Evolutionary conservation across 1,140 invertebrate genomes (phyloP).

Genomic region (Drosophila kepulauana): DNA sequence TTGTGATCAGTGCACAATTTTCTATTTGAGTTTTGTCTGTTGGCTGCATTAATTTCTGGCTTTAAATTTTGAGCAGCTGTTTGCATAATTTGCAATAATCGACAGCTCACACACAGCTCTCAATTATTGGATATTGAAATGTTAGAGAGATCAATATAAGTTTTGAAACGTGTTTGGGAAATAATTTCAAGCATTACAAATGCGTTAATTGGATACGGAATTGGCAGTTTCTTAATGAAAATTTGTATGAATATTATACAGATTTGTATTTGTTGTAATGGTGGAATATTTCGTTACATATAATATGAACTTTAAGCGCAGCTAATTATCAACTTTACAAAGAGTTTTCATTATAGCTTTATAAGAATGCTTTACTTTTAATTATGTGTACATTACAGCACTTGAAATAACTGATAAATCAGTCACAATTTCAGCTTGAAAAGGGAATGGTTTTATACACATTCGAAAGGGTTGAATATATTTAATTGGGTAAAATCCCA

Average conservation of each 20-base stretch:
- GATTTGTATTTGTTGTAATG: no score
- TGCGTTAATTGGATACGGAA: slow-evolving; percentile 20
- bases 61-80: slow-evolving; percentile 38
- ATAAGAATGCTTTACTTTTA: slow-evolving; percentile 7
- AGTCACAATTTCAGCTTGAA: background rate
- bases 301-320: background rate
- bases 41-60: slow-evolving; percentile 45
- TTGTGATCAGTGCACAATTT: slow-evolving; percentile 16
- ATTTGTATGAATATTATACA: background rate
- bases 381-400: slow-evolving; percentile 14
- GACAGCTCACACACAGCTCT: slow-evolving; percentile 6
- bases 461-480: background rate
- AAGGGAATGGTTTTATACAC: background rate
- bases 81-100: slow-evolving; percentile 37
- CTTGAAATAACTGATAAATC: background rate
- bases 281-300: background rate
- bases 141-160: slow-evolving; percentile 3
- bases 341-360: background rate
- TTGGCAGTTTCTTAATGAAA: background rate
- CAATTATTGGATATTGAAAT: slow-evolving; percentile 26
- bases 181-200: slow-evolving; percentile 20
- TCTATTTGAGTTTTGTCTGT: slow-evolving; percentile 3
- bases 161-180: slow-evolving; percentile 28
- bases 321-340: background rate
- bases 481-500: background rate